Evolutionary conservation across 2,797 vertebrate species (phyloP), one percentile per base, ranked within the genome.

Genomic region (Tapera naevia): DNA sequence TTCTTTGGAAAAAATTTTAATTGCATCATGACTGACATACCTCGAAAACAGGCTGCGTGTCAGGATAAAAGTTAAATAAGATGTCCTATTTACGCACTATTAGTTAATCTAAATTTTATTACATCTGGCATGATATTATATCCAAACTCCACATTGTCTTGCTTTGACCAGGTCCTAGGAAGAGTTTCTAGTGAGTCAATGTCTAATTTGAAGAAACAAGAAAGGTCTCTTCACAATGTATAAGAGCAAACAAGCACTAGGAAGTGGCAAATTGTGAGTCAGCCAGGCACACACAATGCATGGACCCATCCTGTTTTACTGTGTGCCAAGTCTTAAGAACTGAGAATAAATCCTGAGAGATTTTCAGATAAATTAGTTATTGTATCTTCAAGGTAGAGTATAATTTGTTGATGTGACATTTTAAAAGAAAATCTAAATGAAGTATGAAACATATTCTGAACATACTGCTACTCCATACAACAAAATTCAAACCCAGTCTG

Each of bases 211-310:
- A 81, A 53, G 8, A 86, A 78, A 69, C 13, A 51, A 25, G n/a
- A 54, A 56, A 41, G 7, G 6, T 46, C 7, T 9, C 56, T 79
- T 90, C 39, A 54, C 9, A 79, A 5, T 6, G 2, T 66, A 33
- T 7, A 37, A 30, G 43, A 81, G 28, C 10, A 69, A 35, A 27
- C 17, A 62, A 69, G 27, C 37, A 57, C 17, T 16, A 18, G 5
- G 8, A 5, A 60, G 10, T 32, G 5, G 22, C 7, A 46, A 84
- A 71, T 7, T 74, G 9, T 64, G 37, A 24, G 23, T 50, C 88
- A 83, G 67, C 3, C 39, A 58, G 9, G 6, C 10, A 3, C 1
- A 11, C 50, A 25, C 7, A 5, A 18, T 28, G 30, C 1, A 2
- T 10, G 15, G 39, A 56, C 11, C 6, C 6, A n/a, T 7, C 11